Base-by-base conservation (phyloP, 2,797 vertebrate genomes). In the Cynopterus sphinx region DNA sequence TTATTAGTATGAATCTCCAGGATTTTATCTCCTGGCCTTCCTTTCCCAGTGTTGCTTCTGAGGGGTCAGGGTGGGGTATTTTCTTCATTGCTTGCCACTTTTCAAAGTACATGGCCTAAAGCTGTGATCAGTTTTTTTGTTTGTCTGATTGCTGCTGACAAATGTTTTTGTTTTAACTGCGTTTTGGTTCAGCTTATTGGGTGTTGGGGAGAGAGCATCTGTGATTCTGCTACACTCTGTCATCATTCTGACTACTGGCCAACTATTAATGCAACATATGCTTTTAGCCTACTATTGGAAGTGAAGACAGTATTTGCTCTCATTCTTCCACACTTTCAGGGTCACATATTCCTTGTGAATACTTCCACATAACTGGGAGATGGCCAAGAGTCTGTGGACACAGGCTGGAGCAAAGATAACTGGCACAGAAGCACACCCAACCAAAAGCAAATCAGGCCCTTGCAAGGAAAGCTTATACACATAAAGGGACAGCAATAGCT, bases 211-310 rank as follows among this genome's bases (percentile, higher is more conserved):
- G 39, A 39, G 28, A 81, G 61, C 49, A 39, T 74, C 90, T 79
- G 83, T 67, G 68, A 65, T 68, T 49, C 79, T 17, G 31, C 78
- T 55, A 9, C 2, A 9, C 26, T n/a, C n/a, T 26, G 41, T 67
- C 36, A 39, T 61, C 88, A 55, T 70, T 51, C 53, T 88, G 26
- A 43, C 65, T 83, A 55, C 21, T 1, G 17, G 83, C 31, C 93
- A 89, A 28, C 21, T 55, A 43, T 41, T 49, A 79, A 92, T 6
- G 51, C 51, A 88, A 53, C 59, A 59, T 55, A 82, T 9, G 31
- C 63, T 86, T 36, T 36, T 19, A 92, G 95, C 71, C 94, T 87
- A 87, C 24, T 83, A 90, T 33, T 84, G 88, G 71, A 68, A 90
- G 39, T 43, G 36, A 79, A 67, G 75, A 53, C 33, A 49, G 75